These are phyloP conservation scores for Oxyura jamaicensis DNA, from an alignment of 2,113 vertebrate genomes.

Conservation along the genomic window DNA sequence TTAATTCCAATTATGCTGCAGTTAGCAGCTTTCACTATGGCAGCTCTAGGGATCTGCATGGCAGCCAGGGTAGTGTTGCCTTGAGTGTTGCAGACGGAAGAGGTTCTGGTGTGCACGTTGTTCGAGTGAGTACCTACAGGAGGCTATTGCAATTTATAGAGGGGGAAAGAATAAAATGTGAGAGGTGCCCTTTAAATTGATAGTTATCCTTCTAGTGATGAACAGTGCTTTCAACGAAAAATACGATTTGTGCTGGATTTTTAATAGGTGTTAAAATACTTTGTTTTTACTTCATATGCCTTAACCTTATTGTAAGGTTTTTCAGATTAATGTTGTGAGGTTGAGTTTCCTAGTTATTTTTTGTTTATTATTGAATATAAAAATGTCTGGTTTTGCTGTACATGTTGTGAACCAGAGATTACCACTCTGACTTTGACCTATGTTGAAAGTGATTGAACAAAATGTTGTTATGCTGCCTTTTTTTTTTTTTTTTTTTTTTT, in stretches of 20 bases:
- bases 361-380: not conserved
- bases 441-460: not conserved
- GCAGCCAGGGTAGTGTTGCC: constrained; percentile 94
- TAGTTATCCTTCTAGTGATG: not conserved
- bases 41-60: constrained; percentile 95
- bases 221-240: not conserved
- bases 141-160: constrained; percentile 53
- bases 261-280: not conserved
- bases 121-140: constrained; percentile 91
- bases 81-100: constrained; percentile 90
- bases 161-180: constrained; percentile 26
- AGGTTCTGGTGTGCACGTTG: constrained; percentile 86
- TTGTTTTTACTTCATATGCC: not conserved
- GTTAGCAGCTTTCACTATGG: constrained; percentile 91
- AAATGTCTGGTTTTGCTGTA: not conserved
- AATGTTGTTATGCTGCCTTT: not conserved
- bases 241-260: not conserved
- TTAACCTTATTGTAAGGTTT: not conserved
- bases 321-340: not conserved
- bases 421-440: not conserved
- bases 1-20: constrained; percentile 91
- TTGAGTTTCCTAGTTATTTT: not conserved
- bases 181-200: not conserved
- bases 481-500: too few relatives aligned
- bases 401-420: not conserved